Evolutionary conservation across 2,797 vertebrate genomes (phyloP), one percentile per base, ranked within the genome.

Genomic region (Psittacula derbiana): DNA sequence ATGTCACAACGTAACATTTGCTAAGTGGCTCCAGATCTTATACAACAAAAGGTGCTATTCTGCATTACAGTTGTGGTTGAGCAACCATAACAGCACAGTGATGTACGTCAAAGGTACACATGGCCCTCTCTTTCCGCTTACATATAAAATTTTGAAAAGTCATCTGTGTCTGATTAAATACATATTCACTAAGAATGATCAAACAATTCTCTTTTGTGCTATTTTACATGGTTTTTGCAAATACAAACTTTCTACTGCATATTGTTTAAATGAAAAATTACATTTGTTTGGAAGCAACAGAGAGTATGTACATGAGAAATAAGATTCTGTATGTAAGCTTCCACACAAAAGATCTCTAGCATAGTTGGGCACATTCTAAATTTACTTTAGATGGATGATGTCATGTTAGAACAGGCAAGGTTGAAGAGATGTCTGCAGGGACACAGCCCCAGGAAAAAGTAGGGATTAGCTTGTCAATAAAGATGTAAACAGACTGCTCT

Each of bases 401-500:
- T 91, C 88, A 95, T 1, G 24, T 95, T 96, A 79, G 69, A 96
- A 94, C 67, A 92, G 87, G 81, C 78, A 92, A 89, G 86, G 86
- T 38, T 97, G 92, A 95, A 93, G 86, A 95, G 53, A 91, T 76
- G 90, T 90, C 95, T 95, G 81, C 80, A 92, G 95, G 82, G 95
- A 97, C 88, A 95, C 36, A 92, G 90, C 94, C 95, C 65, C 70
- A 78, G 94, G 91, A 94, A 97, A 96, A 95, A 90, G 82, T 55
- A 92, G 71, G 90, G 89, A 97, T 97, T 97, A 97, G 80, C 82
- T 94, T 89, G 95, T 96, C 96, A 95, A 95, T 96, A 95, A 96
- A 96, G 94, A 97, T 88, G 90, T 97, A 97, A 97, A 97, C 96
- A 96, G 94, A 81, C 70, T 88, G 92, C 88, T 95, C 81, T 88